These are phyloP conservation scores for Sphenopsis melanotis DNA, from an alignment of 2,797 vertebrate species.

Conservation along the genomic window DNA sequence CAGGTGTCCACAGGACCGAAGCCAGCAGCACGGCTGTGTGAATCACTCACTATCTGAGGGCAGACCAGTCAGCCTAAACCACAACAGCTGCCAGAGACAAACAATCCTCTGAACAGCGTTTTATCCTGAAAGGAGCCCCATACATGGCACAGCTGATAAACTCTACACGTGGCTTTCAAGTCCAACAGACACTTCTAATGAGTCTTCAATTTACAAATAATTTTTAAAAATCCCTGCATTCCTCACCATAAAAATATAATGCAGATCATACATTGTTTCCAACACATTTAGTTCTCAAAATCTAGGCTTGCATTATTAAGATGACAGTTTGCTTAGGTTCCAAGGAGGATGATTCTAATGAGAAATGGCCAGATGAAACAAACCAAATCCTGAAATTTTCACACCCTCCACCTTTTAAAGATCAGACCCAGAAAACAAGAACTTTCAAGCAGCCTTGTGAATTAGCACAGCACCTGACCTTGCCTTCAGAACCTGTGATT, in stretches of 20 bases:
- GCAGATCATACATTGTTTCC: background rate
- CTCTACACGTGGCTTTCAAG: background rate
- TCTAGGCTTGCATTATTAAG: background rate
- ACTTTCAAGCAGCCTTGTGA: background rate
- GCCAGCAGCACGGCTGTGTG: background rate
- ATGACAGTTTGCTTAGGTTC: background rate
- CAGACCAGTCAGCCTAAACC: background rate
- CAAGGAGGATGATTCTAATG: background rate
- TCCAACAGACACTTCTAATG: background rate
- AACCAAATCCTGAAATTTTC: background rate
- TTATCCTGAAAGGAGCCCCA: background rate
- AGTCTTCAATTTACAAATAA: background rate
- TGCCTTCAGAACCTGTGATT: background rate
- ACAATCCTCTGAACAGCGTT: background rate
- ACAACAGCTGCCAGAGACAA: background rate
- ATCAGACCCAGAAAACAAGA: background rate
- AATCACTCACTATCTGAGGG: fast-evolving
- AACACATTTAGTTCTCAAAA: background rate
- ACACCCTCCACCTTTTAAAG: background rate
- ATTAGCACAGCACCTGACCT: background rate
- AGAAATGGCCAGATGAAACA: background rate
- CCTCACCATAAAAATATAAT: background rate
- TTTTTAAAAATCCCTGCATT: fast-evolving
- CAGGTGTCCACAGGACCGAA: background rate
- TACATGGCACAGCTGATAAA: fast-evolving